A percentile compares a stretch with the other conserved stretches of the same genome.
phyloP scores from a whole-genome alignment of 2,797 vertebrate species.

The Lacerta agilis region DNA sequence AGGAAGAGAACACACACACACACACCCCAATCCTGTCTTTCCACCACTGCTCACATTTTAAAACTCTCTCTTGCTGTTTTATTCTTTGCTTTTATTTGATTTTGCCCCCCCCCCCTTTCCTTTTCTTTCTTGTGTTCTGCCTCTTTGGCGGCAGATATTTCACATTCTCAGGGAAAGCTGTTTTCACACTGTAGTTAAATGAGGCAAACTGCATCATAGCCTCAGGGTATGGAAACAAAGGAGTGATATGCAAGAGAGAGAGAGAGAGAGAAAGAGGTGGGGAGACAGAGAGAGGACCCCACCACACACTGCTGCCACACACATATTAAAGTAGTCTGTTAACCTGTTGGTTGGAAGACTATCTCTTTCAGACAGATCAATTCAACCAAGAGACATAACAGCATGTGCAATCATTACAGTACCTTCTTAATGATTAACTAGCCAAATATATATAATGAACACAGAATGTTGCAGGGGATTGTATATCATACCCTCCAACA shows the following conservation, averaged over 20 bases:
- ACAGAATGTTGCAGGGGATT: constrained; percentile 46
- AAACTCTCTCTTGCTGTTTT: constrained; percentile 61
- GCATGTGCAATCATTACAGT: neutral
- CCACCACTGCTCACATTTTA: constrained; percentile 54
- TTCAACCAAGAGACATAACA: constrained; percentile 43
- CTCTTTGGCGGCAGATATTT: constrained; percentile 72
- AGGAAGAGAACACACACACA: neutral
- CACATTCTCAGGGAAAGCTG: constrained; percentile 69
- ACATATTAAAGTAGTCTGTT: constrained; percentile 37
- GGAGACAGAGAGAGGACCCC: neutral
- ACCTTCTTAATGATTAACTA: constrained; percentile 39
- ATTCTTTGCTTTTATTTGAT: constrained; percentile 70
- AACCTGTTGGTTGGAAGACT: constrained; percentile 70
- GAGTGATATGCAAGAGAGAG: constrained; percentile 66
- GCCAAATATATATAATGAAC: constrained; percentile 25
- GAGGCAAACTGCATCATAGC: constrained; percentile 72
- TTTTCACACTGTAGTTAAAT: constrained; percentile 68
- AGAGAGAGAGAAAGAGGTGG: too few relatives aligned
- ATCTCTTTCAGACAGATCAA: constrained; percentile 51
- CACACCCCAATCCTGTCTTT: neutral
- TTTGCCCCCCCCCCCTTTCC: constrained; percentile 38
- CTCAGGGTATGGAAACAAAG: constrained; percentile 73
- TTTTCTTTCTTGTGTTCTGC: constrained; percentile 59
- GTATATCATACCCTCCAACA: neutral
- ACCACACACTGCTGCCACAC: too few relatives aligned